Evolutionary conservation across 2,113 vertebrate genomes (phyloP), one percentile per base, ranked within the genome.

Genomic region (Manacus vitellinus): DNA sequence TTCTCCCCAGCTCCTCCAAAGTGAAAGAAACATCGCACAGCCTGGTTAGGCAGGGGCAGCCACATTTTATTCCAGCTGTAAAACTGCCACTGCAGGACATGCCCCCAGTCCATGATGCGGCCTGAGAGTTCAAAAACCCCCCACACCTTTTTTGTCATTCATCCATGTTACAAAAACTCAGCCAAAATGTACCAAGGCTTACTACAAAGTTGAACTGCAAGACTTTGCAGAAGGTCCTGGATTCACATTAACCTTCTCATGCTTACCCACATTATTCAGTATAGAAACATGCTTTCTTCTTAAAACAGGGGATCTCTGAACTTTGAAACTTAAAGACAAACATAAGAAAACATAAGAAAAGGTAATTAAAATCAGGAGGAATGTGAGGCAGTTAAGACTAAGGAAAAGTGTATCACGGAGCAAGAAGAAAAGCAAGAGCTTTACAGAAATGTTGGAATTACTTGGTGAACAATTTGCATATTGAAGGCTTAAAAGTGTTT

Each of bases 11-110:
- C 27, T 83, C 49, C 10, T 28, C 25, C 58, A 41, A 49, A 77
- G n/a, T 6, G 19, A 68, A 84, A 72, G 71, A 46, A 91, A 79
- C 0, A 0, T 0, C 2, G 39, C 25, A 43, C 2, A 2, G 20
- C 25, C 0, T 0, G 6, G 18, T 39, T 10, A 66, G 56, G n/a
- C 31, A 62, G 28, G n/a, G 47, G 12, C 23, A 55, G 8, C 4
- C 39, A 33, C 4, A 10, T 22, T 63, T 79, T 24, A 33, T 14
- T 65, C 35, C 37, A 85, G 85, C 25, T 55, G 52, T 23, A 4
- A 4, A 35, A 68, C 21, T 54, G 68, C 14, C 46, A 31, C n/a
- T n/a, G 63, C 46, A 68, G 54, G 43, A 56, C 19, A 47, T 15
- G 10, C 0, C 3, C 7, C 18, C 10, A 77, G 3, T 21, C 55